Evolutionary conservation across 2,888 invertebrate species (phyloP).

Genomic region (Aspidiotus rigidus): DNA sequence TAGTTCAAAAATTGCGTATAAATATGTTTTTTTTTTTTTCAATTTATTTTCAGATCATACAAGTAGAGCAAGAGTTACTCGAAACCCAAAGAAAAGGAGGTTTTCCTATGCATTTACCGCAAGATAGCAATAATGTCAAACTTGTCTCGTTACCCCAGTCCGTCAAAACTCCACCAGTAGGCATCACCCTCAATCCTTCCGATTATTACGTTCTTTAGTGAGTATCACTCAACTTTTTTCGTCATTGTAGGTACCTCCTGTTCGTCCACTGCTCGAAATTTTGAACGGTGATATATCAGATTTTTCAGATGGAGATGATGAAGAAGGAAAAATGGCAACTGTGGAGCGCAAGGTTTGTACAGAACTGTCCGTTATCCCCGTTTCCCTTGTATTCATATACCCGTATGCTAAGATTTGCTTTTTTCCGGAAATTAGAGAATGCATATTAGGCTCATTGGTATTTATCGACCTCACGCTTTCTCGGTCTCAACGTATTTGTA

Average conservation of each 20-base stretch:
- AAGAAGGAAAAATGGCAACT: conserved; percentile 64
- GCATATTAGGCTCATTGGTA: too few species aligned
- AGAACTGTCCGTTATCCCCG: too few species aligned
- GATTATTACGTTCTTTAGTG: background rate
- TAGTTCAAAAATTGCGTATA: background rate
- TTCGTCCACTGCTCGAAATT: conserved; percentile 56
- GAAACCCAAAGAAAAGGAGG: conserved; percentile 85
- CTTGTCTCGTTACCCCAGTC: conserved; percentile 49
- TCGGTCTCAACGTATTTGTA: too few species aligned
- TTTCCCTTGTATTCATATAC: too few species aligned
- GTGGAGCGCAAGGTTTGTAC: conserved; percentile 54
- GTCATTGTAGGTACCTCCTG: conserved; percentile 46
- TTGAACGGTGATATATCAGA: conserved; percentile 73
- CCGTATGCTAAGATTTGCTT: too few species aligned
- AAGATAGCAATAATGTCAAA: conserved; percentile 53
- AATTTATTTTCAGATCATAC: conserved; percentile 48
- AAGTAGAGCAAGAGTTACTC: conserved; percentile 70
- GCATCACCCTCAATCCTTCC: background rate
- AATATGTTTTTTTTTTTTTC: conserved; percentile 1
- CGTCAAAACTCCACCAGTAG: conserved; percentile 46
- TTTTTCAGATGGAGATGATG: conserved; percentile 74
- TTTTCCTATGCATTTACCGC: conserved; percentile 69
- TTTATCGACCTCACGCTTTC: too few species aligned
- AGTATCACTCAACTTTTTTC: background rate
- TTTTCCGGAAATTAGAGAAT: too few species aligned